Evolutionary conservation across 2,113 vertebrate species (phyloP).

Genomic region (Baryphthengus martii): DNA sequence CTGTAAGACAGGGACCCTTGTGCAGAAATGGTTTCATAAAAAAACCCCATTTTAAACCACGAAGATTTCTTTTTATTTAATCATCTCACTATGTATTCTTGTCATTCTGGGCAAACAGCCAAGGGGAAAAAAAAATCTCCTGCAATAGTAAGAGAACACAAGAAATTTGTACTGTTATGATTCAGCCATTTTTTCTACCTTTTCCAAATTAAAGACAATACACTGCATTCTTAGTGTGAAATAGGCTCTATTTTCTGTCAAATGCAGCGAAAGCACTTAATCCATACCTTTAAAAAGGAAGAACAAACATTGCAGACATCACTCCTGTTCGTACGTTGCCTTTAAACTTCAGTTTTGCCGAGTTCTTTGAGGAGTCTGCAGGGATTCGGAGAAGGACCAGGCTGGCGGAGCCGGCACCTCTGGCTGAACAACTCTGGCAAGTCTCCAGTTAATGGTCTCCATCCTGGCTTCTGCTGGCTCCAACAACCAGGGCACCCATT

Average conservation of each 20-base stretch:
- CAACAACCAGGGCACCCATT: neutral
- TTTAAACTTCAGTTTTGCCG: neutral
- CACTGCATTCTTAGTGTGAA: neutral
- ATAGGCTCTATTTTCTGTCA: neutral
- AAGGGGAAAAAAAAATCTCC: neutral
- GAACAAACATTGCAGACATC: neutral
- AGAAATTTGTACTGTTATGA: neutral
- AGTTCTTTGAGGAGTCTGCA: neutral
- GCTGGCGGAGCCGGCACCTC: neutral
- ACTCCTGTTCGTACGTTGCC: neutral
- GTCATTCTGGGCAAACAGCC: constrained; percentile 28
- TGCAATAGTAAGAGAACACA: neutral
- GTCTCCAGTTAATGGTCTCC: neutral
- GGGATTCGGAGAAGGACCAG: neutral
- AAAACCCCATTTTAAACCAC: neutral
- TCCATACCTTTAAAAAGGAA: neutral
- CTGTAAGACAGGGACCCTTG: neutral
- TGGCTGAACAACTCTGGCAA: neutral
- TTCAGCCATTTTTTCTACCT: neutral
- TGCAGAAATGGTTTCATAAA: neutral
- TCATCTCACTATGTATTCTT: neutral
- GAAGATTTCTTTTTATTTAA: constrained; percentile 1
- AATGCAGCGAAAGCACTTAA: neutral
- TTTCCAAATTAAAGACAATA: neutral
- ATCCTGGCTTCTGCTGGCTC: neutral